phyloP scores from a whole-genome alignment of 1,140 invertebrate genomes.

The Ceratosolen fusciceps region DNA sequence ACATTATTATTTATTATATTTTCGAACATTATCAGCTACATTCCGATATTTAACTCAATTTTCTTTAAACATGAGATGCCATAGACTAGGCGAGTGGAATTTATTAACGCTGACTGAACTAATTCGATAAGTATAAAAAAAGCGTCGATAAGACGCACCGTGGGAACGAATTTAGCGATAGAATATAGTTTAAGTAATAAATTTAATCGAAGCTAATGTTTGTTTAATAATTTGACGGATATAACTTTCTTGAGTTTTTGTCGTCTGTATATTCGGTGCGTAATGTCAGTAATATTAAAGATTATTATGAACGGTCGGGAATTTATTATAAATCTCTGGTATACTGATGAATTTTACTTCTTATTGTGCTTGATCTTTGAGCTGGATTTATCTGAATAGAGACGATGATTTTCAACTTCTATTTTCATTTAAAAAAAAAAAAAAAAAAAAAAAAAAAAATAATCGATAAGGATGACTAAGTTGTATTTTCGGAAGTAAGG shows the following conservation, averaged over 20 bases:
- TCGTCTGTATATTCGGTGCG: neutral
- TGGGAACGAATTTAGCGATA: too few relatives aligned
- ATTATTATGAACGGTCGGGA: neutral
- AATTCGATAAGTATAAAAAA: neutral
- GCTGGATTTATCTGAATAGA: conserved; percentile 11
- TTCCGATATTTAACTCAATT: neutral
- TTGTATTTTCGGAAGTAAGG: conserved; percentile 49
- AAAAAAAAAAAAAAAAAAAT: too few relatives aligned
- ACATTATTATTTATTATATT: conserved; percentile 6
- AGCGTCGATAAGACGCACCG: neutral
- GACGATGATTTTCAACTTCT: conserved; percentile 17
- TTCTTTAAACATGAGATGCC: too few relatives aligned
- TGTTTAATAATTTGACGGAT: too few relatives aligned
- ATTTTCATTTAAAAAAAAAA: neutral
- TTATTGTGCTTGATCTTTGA: neutral
- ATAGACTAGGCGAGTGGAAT: neutral
- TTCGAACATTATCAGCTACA: neutral
- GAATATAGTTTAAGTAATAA: too few relatives aligned
- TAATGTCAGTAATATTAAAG: neutral
- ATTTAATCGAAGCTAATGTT: too few relatives aligned
- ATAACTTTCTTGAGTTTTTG: too few relatives aligned
- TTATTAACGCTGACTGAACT: neutral
- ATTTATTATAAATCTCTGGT: neutral
- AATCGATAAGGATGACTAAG: conserved; percentile 39
- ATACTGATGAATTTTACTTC: conserved; percentile 10